Percentiles rank a stretch among this genome's conserved stretches.
Conservation (phyloP, 2,888 invertebrate species). For the Serripes groenlandicus region DNA sequence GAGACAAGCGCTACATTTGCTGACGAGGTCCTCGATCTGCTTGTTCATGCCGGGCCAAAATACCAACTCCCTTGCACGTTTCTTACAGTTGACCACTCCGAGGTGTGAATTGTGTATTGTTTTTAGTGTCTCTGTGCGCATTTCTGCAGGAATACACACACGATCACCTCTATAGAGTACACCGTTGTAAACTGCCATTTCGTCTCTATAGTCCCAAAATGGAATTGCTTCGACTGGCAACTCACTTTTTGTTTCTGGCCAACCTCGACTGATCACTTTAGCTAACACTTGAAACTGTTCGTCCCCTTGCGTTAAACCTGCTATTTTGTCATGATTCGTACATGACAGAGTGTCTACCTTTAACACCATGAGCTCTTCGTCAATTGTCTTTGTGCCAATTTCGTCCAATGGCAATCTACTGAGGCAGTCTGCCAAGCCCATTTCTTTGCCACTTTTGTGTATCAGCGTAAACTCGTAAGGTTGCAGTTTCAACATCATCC, state of each 20-base stretch:
- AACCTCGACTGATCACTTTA: slow-evolving; percentile 21
- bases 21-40: slow-evolving; percentile 28
- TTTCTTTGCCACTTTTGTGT: slow-evolving; percentile 52
- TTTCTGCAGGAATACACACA: slow-evolving; percentile 29
- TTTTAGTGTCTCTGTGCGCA: slow-evolving; percentile 39
- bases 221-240: slow-evolving; percentile 18
- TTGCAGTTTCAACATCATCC: slow-evolving; percentile 39
- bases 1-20: slow-evolving; percentile 43
- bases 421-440: slow-evolving; percentile 41
- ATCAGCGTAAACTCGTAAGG: slow-evolving; percentile 52
- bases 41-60: slow-evolving; percentile 53
- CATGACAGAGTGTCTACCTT: slow-evolving; percentile 25
- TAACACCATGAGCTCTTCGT: slow-evolving; percentile 32
- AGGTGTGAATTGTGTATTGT: slow-evolving; percentile 50
- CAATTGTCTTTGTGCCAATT: slow-evolving; percentile 25
- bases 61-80: slow-evolving; percentile 40
- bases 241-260: slow-evolving; percentile 43
- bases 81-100: slow-evolving; percentile 59
- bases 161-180: slow-evolving; percentile 45
- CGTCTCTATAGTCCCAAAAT: slow-evolving; percentile 53
- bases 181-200: slow-evolving; percentile 47
- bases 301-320: slow-evolving; percentile 31
- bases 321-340: slow-evolving; percentile 35
- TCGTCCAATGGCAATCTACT: slow-evolving; percentile 33
- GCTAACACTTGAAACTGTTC: slow-evolving; percentile 23